Conservation (phyloP, 2,113 vertebrate genomes). For the Paratilapia polleni region DNA sequence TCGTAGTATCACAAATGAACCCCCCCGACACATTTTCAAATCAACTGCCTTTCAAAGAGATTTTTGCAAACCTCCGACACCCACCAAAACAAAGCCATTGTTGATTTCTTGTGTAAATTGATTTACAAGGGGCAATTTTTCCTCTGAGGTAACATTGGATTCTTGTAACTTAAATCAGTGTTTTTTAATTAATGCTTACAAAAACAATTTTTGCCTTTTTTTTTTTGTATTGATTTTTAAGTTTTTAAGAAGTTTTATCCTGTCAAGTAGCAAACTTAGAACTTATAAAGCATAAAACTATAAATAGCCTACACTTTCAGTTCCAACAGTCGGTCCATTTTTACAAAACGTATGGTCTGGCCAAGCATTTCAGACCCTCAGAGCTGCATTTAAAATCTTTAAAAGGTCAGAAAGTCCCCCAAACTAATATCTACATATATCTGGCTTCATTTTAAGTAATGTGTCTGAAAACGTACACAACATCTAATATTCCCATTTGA, state of each 20-base stretch:
- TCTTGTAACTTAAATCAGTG: background rate
- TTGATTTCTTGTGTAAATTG: slow-evolving; percentile 65
- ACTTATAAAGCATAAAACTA: background rate
- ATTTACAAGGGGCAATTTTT: slow-evolving; percentile 56
- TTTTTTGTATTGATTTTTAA: background rate
- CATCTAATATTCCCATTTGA: background rate
- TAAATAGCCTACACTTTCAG: too few relatives aligned
- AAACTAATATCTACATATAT: background rate
- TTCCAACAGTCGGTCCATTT: too few relatives aligned
- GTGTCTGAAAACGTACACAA: background rate
- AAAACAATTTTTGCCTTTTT: background rate
- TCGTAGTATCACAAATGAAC: slow-evolving; percentile 66
- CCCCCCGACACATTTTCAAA: slow-evolving; percentile 51
- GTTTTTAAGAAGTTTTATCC: background rate
- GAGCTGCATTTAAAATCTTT: background rate
- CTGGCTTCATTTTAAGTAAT: background rate
- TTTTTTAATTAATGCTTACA: background rate
- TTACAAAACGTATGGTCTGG: background rate
- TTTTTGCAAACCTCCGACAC: slow-evolving; percentile 10
- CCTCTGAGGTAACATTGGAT: slow-evolving; percentile 45
- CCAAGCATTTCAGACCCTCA: background rate
- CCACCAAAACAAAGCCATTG: slow-evolving; percentile 33
- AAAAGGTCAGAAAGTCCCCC: background rate
- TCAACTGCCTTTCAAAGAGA: slow-evolving; percentile 59
- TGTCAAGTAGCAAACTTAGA: background rate